A percentile compares a stretch with the other conserved stretches of the same genome.
phyloP scores from a whole-genome alignment of 2,113 vertebrate genomes.

The Anser cygnoides region DNA sequence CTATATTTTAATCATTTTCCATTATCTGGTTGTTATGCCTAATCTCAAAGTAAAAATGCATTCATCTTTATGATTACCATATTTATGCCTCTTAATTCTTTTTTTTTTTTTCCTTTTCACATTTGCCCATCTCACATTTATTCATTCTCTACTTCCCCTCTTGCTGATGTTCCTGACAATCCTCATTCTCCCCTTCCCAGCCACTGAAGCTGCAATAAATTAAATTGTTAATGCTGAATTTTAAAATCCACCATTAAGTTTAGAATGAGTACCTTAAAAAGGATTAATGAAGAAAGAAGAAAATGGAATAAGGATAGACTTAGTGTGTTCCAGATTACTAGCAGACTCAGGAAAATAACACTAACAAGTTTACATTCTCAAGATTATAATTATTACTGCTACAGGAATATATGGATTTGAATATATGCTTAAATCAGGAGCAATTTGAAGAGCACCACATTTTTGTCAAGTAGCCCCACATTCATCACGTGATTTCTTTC shows the following conservation, averaged over 20 bases:
- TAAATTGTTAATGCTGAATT: conserved; percentile 18
- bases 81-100: conserved; percentile 53
- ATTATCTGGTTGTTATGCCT: conserved; percentile 14
- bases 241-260: conserved; percentile 32
- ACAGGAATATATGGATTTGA: neutral
- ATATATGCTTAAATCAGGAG: neutral
- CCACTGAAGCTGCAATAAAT: conserved; percentile 32
- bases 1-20: conserved; percentile 25
- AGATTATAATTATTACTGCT: neutral
- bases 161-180: conserved; percentile 44
- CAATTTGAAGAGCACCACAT: neutral
- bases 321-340: neutral
- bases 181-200: conserved; percentile 27
- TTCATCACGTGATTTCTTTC: neutral
- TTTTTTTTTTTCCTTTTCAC: neutral
- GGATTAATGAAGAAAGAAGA: conserved; percentile 13
- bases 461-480: neutral
- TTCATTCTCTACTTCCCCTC: conserved; percentile 14
- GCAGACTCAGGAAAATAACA: conserved; percentile 1
- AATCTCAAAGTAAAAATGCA: conserved; percentile 42
- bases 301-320: neutral
- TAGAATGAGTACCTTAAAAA: neutral
- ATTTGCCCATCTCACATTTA: conserved; percentile 44
- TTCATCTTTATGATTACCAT: conserved; percentile 51
- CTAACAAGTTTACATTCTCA: conserved; percentile 3